Evolutionary conservation across 2,113 vertebrate species (phyloP), one percentile per base, ranked within the genome.

Genomic region (Oenanthe oenanthe): DNA sequence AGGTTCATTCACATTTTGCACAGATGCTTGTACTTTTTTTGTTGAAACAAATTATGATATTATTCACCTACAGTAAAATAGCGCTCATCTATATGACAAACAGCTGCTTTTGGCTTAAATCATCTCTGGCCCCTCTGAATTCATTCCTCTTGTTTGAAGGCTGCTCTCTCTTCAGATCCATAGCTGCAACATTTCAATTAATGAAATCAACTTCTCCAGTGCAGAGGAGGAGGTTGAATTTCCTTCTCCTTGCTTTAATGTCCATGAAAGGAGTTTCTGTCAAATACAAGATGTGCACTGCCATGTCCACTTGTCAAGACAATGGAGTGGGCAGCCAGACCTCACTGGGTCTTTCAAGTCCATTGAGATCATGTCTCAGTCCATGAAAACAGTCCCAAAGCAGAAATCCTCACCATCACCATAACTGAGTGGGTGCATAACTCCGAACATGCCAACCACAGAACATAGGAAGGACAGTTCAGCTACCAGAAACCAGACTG

Each of bases 11-110:
- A 92, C 16, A 50, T 94, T 92, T 95, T 93, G 62, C 82, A 75
- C 70, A 85, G 47, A 79, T 68, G 85, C 72, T 88, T 93, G 36
- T 62, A 68, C 43, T 89, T 68, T 92, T 85, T 95, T 87, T 78
- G 36, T 36, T 82, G 81, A 81, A 95, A 68, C 24, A 89, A 84
- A 87, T 87, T n/a, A 83, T 76, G 34, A 65, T 72, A 75, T 86
- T 76, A 75, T 95, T 89, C 50, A 97, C 66, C 61, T 89, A 72
- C 7, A 75, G n/a, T 43, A 73, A 65, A 34, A 85, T 29, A 45
- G 77, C 89, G 12, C 22, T 89, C 42, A 84, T 75, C 25, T 75
- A 36, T 75, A 89, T 72, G 61, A 85, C 15, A 81, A 87, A 87
- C n/a, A 78, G 68, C 65, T 92, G 70, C 5, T 67, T 92, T 83